Evolutionary conservation across 2,888 invertebrate species (phyloP), one percentile per base, ranked within the genome.

Genomic region (Ectropis crepuscularia): DNA sequence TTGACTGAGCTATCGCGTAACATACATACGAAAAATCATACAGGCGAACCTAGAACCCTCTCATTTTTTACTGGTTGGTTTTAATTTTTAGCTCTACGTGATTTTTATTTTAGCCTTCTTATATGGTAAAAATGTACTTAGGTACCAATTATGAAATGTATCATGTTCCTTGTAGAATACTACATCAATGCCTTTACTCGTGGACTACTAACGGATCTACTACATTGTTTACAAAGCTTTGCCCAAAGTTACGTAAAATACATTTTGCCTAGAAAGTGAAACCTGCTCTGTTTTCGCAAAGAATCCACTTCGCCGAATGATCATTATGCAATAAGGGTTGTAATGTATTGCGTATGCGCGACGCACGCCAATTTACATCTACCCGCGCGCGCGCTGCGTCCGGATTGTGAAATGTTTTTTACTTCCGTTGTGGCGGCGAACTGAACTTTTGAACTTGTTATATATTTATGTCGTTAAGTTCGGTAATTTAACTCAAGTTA

Each of bases 381-480:
- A 50, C 55, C 55, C 48, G 66, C 68, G 59, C 55, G 36, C 81
- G 85, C 86, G 89, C 37, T 81, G 85, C 86, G 89, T 89, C 87
- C 87, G 89, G 86, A 86, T 89, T 90, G 89, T 87, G 90, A 90
- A 90, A 90, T 87, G 79, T 68, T 89, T 87, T 89, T 90, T 86
- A 89, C 90, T 91, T 92, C 91, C 90, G 87, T 85, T 75, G 63
- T 63, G 46, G 2, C 51, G 41, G 51, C 7, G n/a, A 50, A 51
- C 7, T 50, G 16, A 6, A 16, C 51, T 51, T 51, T 51, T 41
- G 41, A 51, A 51, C 16, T 41, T 28, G 5, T n/a, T n/a, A n/a
- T n/a, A n/a, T n/a, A n/a, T n/a, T n/a, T 5, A 41, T 8, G 10
- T 41, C 41, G 8, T 41, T 41, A 28, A 28, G 1, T 28, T 28